Base-by-base conservation (phyloP, 2,888 invertebrate genomes). In the Thumatha senex region DNA sequence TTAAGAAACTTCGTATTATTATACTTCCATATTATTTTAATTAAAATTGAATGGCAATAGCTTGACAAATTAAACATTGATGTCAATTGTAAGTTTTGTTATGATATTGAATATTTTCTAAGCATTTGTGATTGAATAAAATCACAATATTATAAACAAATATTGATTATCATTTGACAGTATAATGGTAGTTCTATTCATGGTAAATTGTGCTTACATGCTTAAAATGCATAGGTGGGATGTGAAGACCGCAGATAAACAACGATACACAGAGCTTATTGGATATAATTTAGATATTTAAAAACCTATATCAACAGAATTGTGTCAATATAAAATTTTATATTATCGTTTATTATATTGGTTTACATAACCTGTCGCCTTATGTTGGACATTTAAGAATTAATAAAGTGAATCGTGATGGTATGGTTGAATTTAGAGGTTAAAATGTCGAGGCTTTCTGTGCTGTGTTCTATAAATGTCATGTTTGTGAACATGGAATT, bases 201-300 rank as follows among this genome's bases (percentile, higher is more conserved):
- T 41, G 55, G 50, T 48, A 48, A 51, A 41, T 33, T 36, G 5
- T 12, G 39, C 46, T 43, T 31, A 31, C 2, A 54, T 48, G 53
- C 12, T 58, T 62, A 61, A 66, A 61, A 65, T 65, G 63, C 67
- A 65, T 65, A 31, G 54, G 54, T 55, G 55, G 56, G 61, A 61
- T 61, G 54, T 11, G 51, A 46, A 48, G 56, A 39, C 65, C 40
- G 51, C 61, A 54, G 67, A 67, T 45, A 47, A 48, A 56, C 45
- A 48, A 40, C 38, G 35, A 31, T 35, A 29, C 56, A 47, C 55
- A 46, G 54, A 64, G 59, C 40, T 50, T 56, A 46, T 46, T 12
- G 54, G 58, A 48, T 63, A 63, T 65, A 65, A 67, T 67, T 65
- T 51, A 58, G 67, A 63, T 67, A 58, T 67, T 61, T 49, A 67